Evolutionary conservation across 1,140 invertebrate genomes (phyloP), one percentile per base, ranked within the genome.

Genomic region (Zaprionus capensis): DNA sequence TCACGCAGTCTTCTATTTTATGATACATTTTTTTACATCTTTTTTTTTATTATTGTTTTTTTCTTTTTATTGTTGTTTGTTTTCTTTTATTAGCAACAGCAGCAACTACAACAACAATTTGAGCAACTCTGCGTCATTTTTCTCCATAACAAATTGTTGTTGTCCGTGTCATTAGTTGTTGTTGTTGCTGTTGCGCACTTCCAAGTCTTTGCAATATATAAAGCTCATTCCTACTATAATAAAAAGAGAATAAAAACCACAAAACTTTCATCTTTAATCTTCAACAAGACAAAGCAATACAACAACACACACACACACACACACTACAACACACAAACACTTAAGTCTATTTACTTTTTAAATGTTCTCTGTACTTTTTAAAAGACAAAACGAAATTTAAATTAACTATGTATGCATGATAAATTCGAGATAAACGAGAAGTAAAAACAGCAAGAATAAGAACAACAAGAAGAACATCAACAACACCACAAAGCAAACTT

Each of bases 351-450:
- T 49, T 53, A 62, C 49, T 61, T 36, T 69, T 59, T 62, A 53
- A 67, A 77, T 58, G 24, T 56, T 68, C 57, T 44, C 49, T 68
- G 63, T 77, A 77, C 70, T 77, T 77, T 73, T 62, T 64, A 77
- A 73, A 76, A 76, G 70, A 62, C 70, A 67, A 63, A 70, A 70
- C 72, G 57, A 49, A 56, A 61, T 38, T 66, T 49, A 67, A 72
- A 62, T 67, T 57, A 55, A 70, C 61, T 70, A 64, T 55, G 80
- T 51, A 75, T 65, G 81, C 76, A 81, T 64, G 57, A 56, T 71
- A 59, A 57, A 63, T 71, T 46, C 41, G 59, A 56, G 44, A 71
- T 28, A 41, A 67, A 36, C 51, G 64, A 69, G 36, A 68, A 46
- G 41, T 46, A 46, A 46, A 46, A 46, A 9, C 7, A 34, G 4